Conservation (phyloP, 2,113 vertebrate genomes). For the Zosterops pallidus region DNA sequence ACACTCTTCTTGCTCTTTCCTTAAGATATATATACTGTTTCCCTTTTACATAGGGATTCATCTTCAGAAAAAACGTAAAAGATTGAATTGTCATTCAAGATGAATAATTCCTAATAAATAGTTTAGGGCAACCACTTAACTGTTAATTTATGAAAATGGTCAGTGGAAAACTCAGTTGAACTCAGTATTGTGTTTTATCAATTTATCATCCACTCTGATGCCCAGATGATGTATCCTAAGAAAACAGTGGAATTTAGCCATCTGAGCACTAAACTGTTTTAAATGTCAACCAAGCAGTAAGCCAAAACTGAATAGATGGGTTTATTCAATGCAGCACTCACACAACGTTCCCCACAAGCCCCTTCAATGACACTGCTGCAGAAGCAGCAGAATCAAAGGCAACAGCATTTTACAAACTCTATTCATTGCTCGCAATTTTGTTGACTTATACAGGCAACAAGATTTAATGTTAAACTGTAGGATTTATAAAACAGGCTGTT, state of each 20-base stretch:
- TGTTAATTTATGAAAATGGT: neutral
- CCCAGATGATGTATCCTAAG: neutral
- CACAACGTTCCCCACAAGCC: neutral
- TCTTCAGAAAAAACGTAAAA: neutral
- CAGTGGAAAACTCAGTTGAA: neutral
- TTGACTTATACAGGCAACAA: neutral
- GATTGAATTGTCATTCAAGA: neutral
- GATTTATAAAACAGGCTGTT: neutral
- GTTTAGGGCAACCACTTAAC: neutral
- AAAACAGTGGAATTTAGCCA: neutral
- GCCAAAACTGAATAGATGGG: neutral
- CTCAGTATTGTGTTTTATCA: neutral
- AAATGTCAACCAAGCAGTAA: neutral
- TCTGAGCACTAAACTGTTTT: neutral
- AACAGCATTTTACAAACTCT: neutral
- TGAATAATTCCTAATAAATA: neutral
- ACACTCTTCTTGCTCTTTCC: neutral
- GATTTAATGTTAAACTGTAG: neutral
- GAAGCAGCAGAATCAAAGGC: neutral
- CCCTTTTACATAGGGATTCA: neutral
- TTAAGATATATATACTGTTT: neutral
- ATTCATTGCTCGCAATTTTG: neutral
- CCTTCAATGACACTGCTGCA: neutral
- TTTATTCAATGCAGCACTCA: neutral
- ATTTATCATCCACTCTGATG: neutral